Evolutionary conservation across 2,888 invertebrate species (phyloP).

Genomic region (Agonopterix subpropinquella): DNA sequence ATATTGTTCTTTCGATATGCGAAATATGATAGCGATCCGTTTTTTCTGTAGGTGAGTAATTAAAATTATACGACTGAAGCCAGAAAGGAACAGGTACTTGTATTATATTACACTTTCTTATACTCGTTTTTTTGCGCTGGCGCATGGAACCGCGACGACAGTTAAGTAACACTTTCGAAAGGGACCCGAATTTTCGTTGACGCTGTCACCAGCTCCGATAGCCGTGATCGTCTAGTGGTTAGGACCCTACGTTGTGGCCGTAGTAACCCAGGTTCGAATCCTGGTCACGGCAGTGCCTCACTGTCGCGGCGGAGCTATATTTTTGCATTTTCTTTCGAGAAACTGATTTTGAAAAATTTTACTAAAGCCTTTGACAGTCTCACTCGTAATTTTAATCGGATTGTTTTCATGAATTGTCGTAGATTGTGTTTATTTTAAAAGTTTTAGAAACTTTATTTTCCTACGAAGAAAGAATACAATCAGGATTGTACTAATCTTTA

Average conservation of each 20-base stretch:
- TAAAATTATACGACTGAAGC: background rate
- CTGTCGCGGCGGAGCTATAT: constrained; percentile 9
- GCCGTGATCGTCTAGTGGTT: constrained; percentile 85
- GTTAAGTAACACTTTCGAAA: constrained; percentile 4
- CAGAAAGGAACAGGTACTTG: background rate
- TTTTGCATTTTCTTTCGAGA: background rate
- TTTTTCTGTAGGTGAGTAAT: background rate
- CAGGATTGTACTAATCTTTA: background rate
- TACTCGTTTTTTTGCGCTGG: constrained; percentile 1
- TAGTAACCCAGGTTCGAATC: constrained; percentile 80
- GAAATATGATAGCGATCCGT: too few species aligned
- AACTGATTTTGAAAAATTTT: too few species aligned
- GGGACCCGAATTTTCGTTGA: constrained; percentile 9
- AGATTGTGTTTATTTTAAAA: too few species aligned
- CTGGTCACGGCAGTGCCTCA: constrained; percentile 15
- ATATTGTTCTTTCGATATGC: too few species aligned
- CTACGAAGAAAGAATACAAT: background rate
- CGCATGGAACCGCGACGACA: constrained; percentile 1
- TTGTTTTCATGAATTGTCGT: too few species aligned
- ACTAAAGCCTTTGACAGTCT: too few species aligned
- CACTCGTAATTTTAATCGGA: too few species aligned
- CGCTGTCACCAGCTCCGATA: constrained; percentile 41
- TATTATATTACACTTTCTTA: background rate
- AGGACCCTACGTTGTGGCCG: constrained; percentile 82
- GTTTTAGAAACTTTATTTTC: too few species aligned